A percentile compares a stretch with the other conserved stretches of the same genome.
These are phyloP conservation scores for Cerastis rubricosa DNA, from an alignment of 2,888 invertebrate genomes.

Conservation along the genomic window DNA sequence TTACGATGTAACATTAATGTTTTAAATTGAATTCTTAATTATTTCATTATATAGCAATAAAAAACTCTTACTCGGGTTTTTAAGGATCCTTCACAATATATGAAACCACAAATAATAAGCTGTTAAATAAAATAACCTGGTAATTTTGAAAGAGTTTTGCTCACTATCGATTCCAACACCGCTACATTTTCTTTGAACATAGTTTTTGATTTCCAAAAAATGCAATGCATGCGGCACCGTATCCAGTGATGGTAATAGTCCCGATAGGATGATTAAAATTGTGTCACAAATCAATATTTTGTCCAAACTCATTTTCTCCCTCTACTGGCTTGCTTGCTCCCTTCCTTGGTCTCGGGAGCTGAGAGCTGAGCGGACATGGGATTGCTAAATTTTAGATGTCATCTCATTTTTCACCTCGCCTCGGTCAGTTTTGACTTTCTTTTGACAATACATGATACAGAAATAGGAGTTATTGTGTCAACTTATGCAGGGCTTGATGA, in stretches of 20 bases:
- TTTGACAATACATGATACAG: neutral
- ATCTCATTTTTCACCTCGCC: neutral
- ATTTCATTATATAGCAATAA: slow-evolving; percentile 5
- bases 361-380: neutral
- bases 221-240: neutral
- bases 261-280: neutral
- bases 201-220: neutral
- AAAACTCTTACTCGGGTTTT: neutral
- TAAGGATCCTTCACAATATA: slow-evolving; percentile 24
- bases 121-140: neutral
- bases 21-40: slow-evolving; percentile 7
- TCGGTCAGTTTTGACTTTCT: neutral
- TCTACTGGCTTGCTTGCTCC: neutral
- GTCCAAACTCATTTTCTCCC: neutral
- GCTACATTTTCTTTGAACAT: neutral
- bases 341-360: neutral
- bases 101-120: neutral
- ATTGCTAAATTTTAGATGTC: neutral
- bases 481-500: neutral
- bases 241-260: neutral
- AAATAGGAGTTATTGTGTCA: neutral
- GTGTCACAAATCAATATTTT: neutral
- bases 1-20: neutral
- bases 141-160: neutral
- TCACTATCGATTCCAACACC: neutral